phyloP scores from a whole-genome alignment of 2,113 vertebrate genomes.

The Muntiacus reevesi region DNA sequence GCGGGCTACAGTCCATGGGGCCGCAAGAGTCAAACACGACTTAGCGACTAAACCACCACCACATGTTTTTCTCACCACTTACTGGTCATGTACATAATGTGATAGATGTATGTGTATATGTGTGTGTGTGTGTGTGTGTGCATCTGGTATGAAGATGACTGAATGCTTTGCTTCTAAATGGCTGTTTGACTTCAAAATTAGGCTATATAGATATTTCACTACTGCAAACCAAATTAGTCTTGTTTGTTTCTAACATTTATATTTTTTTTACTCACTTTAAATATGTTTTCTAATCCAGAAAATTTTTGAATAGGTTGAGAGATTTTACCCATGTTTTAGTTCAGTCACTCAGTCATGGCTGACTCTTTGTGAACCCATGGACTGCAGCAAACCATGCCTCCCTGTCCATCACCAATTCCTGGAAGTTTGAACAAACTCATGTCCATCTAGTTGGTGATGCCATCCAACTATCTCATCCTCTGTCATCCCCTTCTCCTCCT shows the following conservation, averaged over 20 bases:
- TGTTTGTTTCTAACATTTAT: background rate
- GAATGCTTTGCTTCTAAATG: background rate
- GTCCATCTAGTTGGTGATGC: background rate
- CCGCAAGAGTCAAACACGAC: background rate
- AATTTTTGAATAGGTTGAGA: background rate
- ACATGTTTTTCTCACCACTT: slow-evolving; percentile 4
- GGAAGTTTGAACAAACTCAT: background rate
- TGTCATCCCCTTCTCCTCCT: background rate
- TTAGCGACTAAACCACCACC: background rate
- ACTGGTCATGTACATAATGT: background rate
- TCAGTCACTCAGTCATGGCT: background rate
- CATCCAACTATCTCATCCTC: background rate
- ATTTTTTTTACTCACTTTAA: background rate
- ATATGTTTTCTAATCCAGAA: background rate
- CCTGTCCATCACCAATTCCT: background rate
- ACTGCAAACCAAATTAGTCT: background rate
- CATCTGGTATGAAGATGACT: background rate
- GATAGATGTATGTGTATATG: background rate
- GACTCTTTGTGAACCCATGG: background rate
- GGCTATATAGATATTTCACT: background rate
- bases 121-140: background rate
- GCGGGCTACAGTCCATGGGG: background rate
- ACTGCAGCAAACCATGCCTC: background rate
- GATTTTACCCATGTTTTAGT: background rate
- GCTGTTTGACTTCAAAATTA: background rate